Evolutionary conservation across 2,888 invertebrate species (phyloP), one percentile per base, ranked within the genome.

Genomic region (Drosophila mettleri): DNA sequence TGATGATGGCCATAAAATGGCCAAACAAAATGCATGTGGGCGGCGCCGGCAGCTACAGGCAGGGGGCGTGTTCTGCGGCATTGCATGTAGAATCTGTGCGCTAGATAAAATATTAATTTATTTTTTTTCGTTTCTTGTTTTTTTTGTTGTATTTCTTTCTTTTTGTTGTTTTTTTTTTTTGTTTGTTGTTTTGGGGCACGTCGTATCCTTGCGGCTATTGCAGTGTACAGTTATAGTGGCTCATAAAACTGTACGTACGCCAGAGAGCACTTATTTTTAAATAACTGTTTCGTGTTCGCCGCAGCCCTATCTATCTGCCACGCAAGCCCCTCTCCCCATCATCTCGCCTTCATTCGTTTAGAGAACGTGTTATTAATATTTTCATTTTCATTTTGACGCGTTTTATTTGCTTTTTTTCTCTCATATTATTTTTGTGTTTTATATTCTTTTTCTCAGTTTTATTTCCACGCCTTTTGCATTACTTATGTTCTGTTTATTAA

Each of bases 101-200:
- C 88, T 83, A 88, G 84, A 88, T 85, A 85, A 85, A 88, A 88
- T 88, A 85, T 85, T 85, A 85, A 85, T 88, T 85, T 85, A 76
- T 86, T 82, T 86, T 80, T 49, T 49, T 16, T 24, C n/a, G n/a
- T 22, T 6, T 49, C 12, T 38, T 46, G 39, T 65, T 54, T 53
- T 41, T 62, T 52, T 60, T 55, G 10, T 36, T 33, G 4, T 31
- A 33, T 33, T 33, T 24, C 49, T 34, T 65, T 49, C 52, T 39
- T 63, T 51, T 60, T 51, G 6, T 29, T 27, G 9, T 3, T 20
- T 3, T 41, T 49, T 3, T 20, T 3, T 41, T 49, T 34, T 9
- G 18, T 27, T 49, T 27, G 36, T 45, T 70, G 22, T 34, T 43
- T 48, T 46, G 48, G 51, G 39, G 24, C 33, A 33, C 45, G 39